Base-by-base conservation (phyloP, 2,113 vertebrate species). In the Nothoprocta pentlandii region DNA sequence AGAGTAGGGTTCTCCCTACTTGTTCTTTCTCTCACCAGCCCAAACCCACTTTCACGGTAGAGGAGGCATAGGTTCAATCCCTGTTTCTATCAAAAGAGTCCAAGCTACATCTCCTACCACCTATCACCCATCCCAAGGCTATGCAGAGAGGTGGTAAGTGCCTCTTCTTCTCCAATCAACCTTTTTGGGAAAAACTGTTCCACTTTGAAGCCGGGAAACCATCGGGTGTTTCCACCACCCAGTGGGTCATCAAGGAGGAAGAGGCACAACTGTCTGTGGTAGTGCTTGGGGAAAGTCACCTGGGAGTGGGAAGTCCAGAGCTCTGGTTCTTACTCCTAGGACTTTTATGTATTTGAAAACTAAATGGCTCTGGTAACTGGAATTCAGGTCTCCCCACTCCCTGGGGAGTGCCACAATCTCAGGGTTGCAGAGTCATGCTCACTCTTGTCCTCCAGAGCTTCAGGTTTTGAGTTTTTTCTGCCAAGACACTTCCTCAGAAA, bases 301-400 rank as follows among this genome's bases (percentile, higher is more conserved):
- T 22, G 82, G 87, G 59, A 90, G 78, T 9, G 0, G 8, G 63
- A 83, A 9, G 5, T 41, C 51, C 13, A 4, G 69, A 87, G 93
- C 56, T 81, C 73, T 69, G 10, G 56, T 64, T 94, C 44, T 85
- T 14, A 71, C 92, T 95, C 92, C 83, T 2, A 78, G 80, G 73
- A 12, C 63, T 69, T 39, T 54, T 84, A 5, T 59, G 75, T 66
- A 58, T 92, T 95, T 78, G 69, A 49, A 92, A 96, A 86, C 1
- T 15, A 89, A 93, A 81, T 20, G 66, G 85, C 88, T 83, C 83
- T 86, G 77, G 80, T 13, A 34, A 81, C 94, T 81, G 92, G 92
- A 94, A 92, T 96, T 76, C 94, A 84, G 89, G 73, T 92, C 94
- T 96, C 80, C 94, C 95, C 95, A 86, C 92, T 96, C 90, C 96